Base-by-base conservation (phyloP, 1,140 invertebrate species). In the Achroia grisella region DNA sequence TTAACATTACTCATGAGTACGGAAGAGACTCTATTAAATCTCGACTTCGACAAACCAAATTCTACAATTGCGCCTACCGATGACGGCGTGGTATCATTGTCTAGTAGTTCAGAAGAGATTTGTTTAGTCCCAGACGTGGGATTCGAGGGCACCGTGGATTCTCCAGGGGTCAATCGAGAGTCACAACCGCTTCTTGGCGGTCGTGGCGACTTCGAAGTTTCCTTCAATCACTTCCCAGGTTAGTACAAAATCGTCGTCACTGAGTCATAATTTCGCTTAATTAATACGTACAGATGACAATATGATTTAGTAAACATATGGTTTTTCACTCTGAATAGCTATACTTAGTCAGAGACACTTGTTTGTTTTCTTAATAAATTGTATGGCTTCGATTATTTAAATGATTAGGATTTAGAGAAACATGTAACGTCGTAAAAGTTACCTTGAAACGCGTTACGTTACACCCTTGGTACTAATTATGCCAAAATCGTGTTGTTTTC, bases 141-240 rank as follows among this genome's bases (percentile, higher is more conserved):
- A n/a, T 89, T 89, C 66, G 89, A 88, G 59, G 80, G 87, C 80
- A 88, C 88, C 85, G 89, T 92, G 89, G 92, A 93, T 89, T 92
- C 92, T 28, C 88, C 91, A 71, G 90, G 91, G 29, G 89, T 90
- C 45, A 93, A 93, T 82, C 89, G 94, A 71, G 95, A 97, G 89
- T 95, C 93, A 79, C 94, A 96, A 88, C 95, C 95, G 74, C 90
- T 97, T 54, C 89, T 96, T 15, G 92, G 93, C 83, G 91, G 92
- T 87, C 90, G 92, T 58, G 90, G 93, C 83, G 92, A 94, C 63
- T 86, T 91, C 53, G 93, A 94, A 75, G 87, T 92, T 37, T 89
- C 91, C 29, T 93, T 89, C 56, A 95, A 95, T 82, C 90, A 92
- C 59, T 95, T 95, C 81, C 90, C 93, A 88, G 94, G 94, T 95